phyloP scores from a whole-genome alignment of 2,113 vertebrate species.

The Myiozetetes cayanensis region DNA sequence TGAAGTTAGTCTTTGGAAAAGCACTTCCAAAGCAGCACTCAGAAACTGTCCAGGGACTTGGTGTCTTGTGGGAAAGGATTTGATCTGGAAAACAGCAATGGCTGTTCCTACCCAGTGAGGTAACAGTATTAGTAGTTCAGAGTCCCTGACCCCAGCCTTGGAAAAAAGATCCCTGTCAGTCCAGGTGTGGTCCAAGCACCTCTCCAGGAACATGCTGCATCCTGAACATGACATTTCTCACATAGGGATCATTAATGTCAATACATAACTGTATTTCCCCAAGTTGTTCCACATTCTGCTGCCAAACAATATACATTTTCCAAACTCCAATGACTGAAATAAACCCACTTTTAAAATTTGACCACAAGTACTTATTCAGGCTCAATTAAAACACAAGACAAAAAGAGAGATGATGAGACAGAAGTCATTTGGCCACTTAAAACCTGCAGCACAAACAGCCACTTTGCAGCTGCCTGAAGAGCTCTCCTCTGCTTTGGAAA shows the following conservation, averaged over 20 bases:
- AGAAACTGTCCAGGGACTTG: not conserved
- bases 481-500: not conserved
- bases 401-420: not conserved
- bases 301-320: not conserved
- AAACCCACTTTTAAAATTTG: not conserved
- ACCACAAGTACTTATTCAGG: not conserved
- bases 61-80: not conserved
- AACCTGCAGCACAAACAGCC: not conserved
- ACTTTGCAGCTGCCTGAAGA: not conserved
- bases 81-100: not conserved
- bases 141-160: not conserved
- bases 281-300: not conserved
- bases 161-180: not conserved
- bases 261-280: not conserved
- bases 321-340: not conserved
- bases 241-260: not conserved
- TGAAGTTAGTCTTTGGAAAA: not conserved
- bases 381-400: not conserved
- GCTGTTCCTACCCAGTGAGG: not conserved
- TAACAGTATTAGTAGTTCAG: not conserved
- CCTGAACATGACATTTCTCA: not conserved
- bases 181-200: not conserved
- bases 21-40: not conserved
- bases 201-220: not conserved
- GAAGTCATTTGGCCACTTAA: not conserved